These are phyloP conservation scores for Catocala fraxini DNA, from an alignment of 2,888 invertebrate genomes.

Conservation along the genomic window DNA sequence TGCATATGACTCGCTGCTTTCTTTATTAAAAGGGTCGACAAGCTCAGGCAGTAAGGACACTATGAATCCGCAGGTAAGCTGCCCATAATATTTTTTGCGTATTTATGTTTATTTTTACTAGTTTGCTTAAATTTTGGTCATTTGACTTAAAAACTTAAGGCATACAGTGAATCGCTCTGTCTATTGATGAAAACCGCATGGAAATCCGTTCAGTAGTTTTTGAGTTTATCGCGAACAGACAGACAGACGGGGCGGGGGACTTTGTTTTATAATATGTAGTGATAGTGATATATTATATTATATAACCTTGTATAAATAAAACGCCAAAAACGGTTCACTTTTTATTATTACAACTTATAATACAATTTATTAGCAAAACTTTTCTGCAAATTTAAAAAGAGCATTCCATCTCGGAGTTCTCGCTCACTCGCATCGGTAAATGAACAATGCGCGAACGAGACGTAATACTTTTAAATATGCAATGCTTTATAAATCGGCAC, in stretches of 20 bases:
- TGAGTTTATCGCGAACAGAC: too few species aligned
- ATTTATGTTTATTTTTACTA: too few species aligned
- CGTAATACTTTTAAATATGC: background rate
- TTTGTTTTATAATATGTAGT: too few species aligned
- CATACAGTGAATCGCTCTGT: too few species aligned
- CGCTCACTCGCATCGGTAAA: background rate
- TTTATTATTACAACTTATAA: conserved; percentile 40
- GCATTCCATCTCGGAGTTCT: background rate
- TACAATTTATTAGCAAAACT: background rate
- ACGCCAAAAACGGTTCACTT: conserved; percentile 29
- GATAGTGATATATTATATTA: too few species aligned
- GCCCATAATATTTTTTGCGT: too few species aligned
- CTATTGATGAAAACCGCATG: too few species aligned
- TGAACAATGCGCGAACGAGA: background rate
- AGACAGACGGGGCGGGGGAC: too few species aligned
- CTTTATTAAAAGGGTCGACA: background rate
- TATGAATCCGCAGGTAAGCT: conserved; percentile 1
- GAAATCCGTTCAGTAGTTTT: too few species aligned
- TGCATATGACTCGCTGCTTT: background rate
- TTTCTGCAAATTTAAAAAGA: background rate
- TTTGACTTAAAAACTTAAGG: too few species aligned
- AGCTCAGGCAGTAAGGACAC: background rate
- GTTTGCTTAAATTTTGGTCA: too few species aligned
- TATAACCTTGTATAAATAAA: conserved; percentile 13
- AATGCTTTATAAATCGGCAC: background rate